A percentile compares a stretch with the other conserved stretches of the same genome.
phyloP scores from a whole-genome alignment of 1,140 invertebrate genomes.

The Bradysia coprophila region DNA sequence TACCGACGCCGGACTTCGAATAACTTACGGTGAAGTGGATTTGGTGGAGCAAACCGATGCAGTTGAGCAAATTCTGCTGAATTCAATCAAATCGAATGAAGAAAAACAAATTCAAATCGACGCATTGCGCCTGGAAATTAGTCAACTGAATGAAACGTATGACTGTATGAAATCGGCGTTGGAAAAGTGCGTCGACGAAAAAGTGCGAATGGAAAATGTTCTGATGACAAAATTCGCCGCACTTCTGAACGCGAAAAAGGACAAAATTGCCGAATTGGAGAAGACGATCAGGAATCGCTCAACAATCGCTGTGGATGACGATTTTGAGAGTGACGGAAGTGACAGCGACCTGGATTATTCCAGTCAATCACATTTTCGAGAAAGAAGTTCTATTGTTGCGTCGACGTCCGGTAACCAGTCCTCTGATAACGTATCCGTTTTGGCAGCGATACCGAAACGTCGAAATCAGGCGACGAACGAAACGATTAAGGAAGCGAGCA shows the following conservation, averaged over 20 bases:
- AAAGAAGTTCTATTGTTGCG: too few relatives aligned
- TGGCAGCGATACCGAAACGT: neutral
- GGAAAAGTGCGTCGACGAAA: neutral
- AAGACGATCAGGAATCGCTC: neutral
- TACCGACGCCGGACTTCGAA: neutral
- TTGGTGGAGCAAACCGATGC: neutral
- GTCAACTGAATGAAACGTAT: neutral
- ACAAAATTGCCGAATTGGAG: neutral
- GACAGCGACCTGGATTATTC: too few relatives aligned
- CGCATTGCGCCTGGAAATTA: neutral
- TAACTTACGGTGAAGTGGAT: neutral
- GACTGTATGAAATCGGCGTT: neutral
- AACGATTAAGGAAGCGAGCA: too few relatives aligned
- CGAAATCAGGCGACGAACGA: neutral
- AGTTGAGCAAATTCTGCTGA: neutral
- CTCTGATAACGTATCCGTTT: too few relatives aligned
- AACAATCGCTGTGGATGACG: neutral
- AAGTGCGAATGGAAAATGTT: neutral
- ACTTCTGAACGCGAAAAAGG: neutral
- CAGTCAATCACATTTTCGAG: too few relatives aligned
- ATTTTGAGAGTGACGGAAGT: neutral
- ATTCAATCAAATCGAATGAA: neutral
- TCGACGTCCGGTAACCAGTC: too few relatives aligned
- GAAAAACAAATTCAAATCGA: neutral
- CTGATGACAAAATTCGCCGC: neutral